Base-by-base conservation (phyloP, 2,113 vertebrate genomes). In the Amblyopsis rosae region DNA sequence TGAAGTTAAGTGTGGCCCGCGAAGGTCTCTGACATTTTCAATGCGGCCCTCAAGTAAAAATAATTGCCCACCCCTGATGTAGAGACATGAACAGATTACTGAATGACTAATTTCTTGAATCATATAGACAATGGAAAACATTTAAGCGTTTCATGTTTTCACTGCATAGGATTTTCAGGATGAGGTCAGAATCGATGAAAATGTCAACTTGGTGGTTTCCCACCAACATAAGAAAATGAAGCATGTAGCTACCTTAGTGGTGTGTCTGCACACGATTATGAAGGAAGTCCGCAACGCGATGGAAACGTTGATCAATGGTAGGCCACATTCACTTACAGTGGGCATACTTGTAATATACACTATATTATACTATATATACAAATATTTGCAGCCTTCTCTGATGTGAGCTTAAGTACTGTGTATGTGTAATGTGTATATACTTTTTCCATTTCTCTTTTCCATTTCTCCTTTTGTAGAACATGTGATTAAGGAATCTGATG, bases 291-390 rank as follows among this genome's bases (percentile, higher is more conserved):
- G 77, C 58, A 62, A 56, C 11, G 26, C 2, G 2, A 26, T 26
- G 26, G 26, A 26, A 26, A 33, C 55, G 4, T 9, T 82, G 49
- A 54, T 91, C 13, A 67, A 89, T 45, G 89, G 89, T 91, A 70
- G 6, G 71, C 17, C 9, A n/a, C 45, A 6, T 12, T 1, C 5
- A 1, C 71, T 32, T 51, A 26, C 26, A 26, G 26, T 26, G 26
- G 26, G 26, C 26, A 2, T 26, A 26, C 26, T 26, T 26, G 26
- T 26, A 26, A 26, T 26, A 26, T 26, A 26, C 26, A 26, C 2
- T 26, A 26, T 26, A 26, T n/a, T 41, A 41, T 41, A 41, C 35
- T 41, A 0, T 41, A 41, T 41, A 41, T 41, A 26, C 26, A 26
- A 26, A 26, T 26, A 26, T 41, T 41, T 41, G 7, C 35, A 6